phyloP scores from a whole-genome alignment of 30 jellyfish, hydroid and myxozoan species.

The Cassiopea andromeda region DNA sequence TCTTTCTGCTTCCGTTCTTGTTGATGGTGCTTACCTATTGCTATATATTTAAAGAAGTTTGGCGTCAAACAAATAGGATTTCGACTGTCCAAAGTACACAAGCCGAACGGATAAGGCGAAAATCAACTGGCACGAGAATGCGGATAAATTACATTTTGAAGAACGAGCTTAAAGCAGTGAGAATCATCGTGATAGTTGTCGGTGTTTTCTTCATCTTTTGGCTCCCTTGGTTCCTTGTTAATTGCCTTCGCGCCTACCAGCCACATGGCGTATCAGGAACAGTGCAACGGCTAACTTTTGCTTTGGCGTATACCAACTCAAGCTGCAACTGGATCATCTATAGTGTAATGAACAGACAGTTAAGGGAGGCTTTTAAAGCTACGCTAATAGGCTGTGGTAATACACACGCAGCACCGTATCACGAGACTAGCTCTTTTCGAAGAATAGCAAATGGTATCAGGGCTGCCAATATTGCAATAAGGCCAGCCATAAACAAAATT shows the following conservation, averaged over 20 bases:
- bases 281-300: constrained; percentile 62
- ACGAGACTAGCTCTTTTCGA: not conserved
- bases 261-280: constrained; percentile 56
- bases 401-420: not conserved
- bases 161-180: constrained; percentile 82
- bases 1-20: constrained; percentile 67
- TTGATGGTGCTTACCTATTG: constrained; percentile 75
- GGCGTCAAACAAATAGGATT: constrained; percentile 67
- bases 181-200: constrained; percentile 77
- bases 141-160: constrained; percentile 26
- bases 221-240: constrained; percentile 79
- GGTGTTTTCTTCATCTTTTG: constrained; percentile 85
- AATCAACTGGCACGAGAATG: constrained; percentile 29
- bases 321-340: constrained; percentile 92
- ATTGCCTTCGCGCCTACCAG: constrained; percentile 54
- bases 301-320: constrained; percentile 75
- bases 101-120: not conserved
- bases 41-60: constrained; percentile 67
- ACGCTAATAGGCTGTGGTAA: constrained; percentile 16
- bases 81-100: constrained; percentile 25
- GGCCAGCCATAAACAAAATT: not conserved
- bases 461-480: constrained; percentile 1
- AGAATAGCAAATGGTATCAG: not conserved
- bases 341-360: constrained; percentile 82
- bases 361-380: constrained; percentile 76